Base-by-base conservation (phyloP, 2,888 invertebrate species). In the Zele albiditarsus region DNA sequence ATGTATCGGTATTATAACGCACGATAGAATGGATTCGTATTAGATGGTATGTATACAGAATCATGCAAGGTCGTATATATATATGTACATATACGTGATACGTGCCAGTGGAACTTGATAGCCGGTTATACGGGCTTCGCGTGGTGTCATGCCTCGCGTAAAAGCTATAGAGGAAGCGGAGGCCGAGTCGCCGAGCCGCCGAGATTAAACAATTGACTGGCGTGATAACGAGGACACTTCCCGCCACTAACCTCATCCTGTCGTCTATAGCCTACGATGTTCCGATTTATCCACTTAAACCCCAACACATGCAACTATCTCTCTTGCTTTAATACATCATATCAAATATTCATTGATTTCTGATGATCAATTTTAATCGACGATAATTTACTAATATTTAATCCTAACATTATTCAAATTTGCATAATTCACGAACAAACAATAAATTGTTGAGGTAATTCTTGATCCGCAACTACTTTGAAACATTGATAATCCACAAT, bases 151-250 rank as follows among this genome's bases (percentile, higher is more conserved):
- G 76, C 73, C 33, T 63, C 76, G 70, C 42, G n/a, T 70, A 49
- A 53, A 25, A 3, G 53, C 20, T 23, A 10, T 49, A 28, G 28
- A 46, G 46, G 68, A 68, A 77, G 75, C 73, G 77, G 81, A 74
- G 76, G 79, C 71, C 76, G 77, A 74, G 80, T 77, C 79, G 77
- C 23, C 28, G 75, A 72, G 77, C 74, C 79, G 80, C 81, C 78
- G 84, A 85, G 86, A 87, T 88, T 88, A 88, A 87, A 86, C 86
- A 86, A 88, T 88, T 88, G 87, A 82, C 83, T 83, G 86, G 87
- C 83, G 88, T 84, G 85, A 87, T 88, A 88, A 88, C 86, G 87
- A 87, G 87, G 86, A 83, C 87, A 87, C 87, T 87, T 87, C 87
- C 87, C 87, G 87, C 84, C 84, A 82, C 84, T 86, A 85, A 87